Conservation (phyloP, 2,888 invertebrate species). For the Clivina fossor region DNA sequence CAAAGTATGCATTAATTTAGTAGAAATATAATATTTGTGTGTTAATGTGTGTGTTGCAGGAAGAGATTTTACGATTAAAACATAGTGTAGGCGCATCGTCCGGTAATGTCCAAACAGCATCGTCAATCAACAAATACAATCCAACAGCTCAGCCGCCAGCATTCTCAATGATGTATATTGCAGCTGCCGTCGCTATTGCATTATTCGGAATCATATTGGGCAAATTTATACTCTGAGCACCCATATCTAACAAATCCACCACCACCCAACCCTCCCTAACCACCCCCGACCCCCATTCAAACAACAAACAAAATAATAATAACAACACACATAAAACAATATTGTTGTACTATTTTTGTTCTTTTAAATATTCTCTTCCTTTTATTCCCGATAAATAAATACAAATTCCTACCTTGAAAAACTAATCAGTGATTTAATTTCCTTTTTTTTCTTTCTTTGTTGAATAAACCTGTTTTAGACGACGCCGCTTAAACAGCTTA, state of each 20-base stretch:
- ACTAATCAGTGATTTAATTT: too few relatives aligned
- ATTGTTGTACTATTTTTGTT: too few relatives aligned
- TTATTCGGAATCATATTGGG: conserved; percentile 76
- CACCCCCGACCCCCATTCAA: conserved; percentile 2
- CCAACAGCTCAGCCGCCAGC: conserved; percentile 61
- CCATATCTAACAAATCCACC: conserved; percentile 23
- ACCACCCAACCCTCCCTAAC: conserved; percentile 11
- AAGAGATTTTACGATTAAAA: conserved; percentile 66
- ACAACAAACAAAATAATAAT: too few relatives aligned
- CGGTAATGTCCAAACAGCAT: conserved; percentile 41
- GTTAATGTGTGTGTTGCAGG: conserved; percentile 53
- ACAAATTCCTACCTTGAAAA: neutral
- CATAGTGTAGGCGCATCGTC: conserved; percentile 54
- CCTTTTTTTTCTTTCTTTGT: too few relatives aligned
- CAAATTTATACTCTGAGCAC: conserved; percentile 78
- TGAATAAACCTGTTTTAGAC: too few relatives aligned
- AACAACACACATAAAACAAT: too few relatives aligned
- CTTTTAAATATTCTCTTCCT: neutral
- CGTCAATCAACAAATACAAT: conserved; percentile 59
- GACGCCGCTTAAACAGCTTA: too few relatives aligned
- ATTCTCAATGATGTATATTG: conserved; percentile 64
- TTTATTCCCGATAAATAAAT: neutral
- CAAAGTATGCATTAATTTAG: neutral
- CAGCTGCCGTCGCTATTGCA: conserved; percentile 67
- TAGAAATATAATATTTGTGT: conserved; percentile 5